Evolutionary conservation across 2,113 vertebrate genomes (phyloP).

Genomic region (Mesoclemmys tuberculata): DNA sequence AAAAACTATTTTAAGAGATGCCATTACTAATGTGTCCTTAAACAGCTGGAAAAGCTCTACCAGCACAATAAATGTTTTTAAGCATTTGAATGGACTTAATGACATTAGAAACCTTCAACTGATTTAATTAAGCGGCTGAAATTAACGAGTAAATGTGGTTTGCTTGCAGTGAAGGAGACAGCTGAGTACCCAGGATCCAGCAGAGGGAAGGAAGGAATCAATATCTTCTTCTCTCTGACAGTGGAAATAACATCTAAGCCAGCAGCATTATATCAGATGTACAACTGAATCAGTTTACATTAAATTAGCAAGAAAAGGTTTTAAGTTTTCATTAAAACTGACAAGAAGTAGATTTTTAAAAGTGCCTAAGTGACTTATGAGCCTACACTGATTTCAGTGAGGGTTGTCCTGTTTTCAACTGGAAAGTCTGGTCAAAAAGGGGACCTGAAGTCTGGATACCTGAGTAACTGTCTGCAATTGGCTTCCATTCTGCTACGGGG

Average conservation of each 20-base stretch:
- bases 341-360: background rate
- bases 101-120: constrained; percentile 55
- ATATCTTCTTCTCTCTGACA: constrained; percentile 2
- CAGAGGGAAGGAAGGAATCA: constrained; percentile 51
- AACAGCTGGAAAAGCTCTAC: background rate
- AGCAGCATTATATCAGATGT: background rate
- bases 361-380: background rate
- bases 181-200: constrained; percentile 2
- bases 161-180: background rate
- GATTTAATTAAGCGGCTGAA: constrained; percentile 54
- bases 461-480: too few species aligned
- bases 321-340: constrained; percentile 2
- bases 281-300: constrained; percentile 6
- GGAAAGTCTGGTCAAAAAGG: too few species aligned
- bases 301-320: background rate
- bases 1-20: background rate
- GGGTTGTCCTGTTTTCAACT: too few species aligned
- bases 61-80: constrained; percentile 1
- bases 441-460: too few species aligned
- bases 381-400: rapidly evolving
- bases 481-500: too few species aligned
- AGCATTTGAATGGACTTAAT: constrained; percentile 35
- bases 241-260: background rate
- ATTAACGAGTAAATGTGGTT: constrained; percentile 35
- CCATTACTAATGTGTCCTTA: constrained; percentile 1